A percentile compares a stretch with the other conserved stretches of the same genome.
phyloP scores from a whole-genome alignment of 2,797 vertebrate genomes.

The Dendrocincla tyrannina region DNA sequence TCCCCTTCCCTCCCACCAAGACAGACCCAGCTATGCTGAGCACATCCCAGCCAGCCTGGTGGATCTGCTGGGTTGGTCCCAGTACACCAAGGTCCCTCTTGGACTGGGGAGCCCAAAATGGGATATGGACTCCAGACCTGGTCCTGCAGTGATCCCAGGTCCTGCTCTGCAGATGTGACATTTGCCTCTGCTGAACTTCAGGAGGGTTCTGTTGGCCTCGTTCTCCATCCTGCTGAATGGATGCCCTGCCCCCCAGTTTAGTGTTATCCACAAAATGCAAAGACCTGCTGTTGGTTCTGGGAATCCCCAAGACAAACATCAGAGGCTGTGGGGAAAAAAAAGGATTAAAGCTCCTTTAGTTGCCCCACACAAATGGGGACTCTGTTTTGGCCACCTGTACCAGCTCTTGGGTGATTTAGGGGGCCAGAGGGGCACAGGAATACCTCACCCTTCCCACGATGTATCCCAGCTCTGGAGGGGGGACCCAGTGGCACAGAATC shows the following conservation, averaged over 20 bases:
- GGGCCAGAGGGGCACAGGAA: background rate
- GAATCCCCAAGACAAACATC: background rate
- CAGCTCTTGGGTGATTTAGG: background rate
- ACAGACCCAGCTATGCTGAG: background rate
- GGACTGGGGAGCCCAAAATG: background rate
- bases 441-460: background rate
- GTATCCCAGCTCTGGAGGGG: background rate
- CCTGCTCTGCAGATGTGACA: background rate
- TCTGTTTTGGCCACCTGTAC: background rate
- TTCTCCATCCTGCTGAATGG: background rate
- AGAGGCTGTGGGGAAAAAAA: rapidly evolving
- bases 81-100: background rate
- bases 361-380: background rate
- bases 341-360: background rate
- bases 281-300: background rate
- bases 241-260: background rate
- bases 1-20: background rate
- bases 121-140: background rate
- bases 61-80: background rate
- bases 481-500: background rate
- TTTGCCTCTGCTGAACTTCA: background rate
- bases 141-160: background rate
- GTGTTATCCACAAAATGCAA: background rate
- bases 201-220: background rate
- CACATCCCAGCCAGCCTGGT: background rate